Conservation (phyloP, 2,888 invertebrate species). For the Erebia epiphron region DNA sequence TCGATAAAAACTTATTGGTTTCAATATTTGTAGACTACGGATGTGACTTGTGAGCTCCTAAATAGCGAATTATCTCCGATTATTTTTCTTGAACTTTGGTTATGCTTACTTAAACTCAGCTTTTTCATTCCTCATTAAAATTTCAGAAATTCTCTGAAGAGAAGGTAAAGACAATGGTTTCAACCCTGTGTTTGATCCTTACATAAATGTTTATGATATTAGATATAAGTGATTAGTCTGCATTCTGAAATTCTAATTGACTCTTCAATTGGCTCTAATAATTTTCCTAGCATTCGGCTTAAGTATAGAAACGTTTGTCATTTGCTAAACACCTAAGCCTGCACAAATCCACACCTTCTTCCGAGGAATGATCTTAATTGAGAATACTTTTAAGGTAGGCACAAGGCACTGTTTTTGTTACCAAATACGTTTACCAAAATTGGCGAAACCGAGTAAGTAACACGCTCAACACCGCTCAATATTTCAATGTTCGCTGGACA, state of each 20-base stretch:
- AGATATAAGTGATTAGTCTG: too few relatives aligned
- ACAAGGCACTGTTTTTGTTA: constrained; percentile 11
- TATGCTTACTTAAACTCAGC: not conserved
- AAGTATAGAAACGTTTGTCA: not conserved
- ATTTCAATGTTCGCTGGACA: constrained; percentile 43
- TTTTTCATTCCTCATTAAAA: not conserved
- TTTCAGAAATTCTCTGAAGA: not conserved
- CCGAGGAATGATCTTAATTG: not conserved
- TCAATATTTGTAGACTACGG: constrained; percentile 13
- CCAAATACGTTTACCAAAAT: constrained; percentile 29
- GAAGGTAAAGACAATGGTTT: not conserved
- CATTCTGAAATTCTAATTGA: too few relatives aligned
- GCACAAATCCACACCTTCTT: not conserved
- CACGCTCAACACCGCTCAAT: constrained; percentile 31
- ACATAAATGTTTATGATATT: not conserved
- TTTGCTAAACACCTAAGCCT: not conserved
- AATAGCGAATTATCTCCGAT: not conserved
- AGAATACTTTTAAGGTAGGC: not conserved
- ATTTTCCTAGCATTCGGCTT: not conserved
- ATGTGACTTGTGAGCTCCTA: constrained; percentile 6
- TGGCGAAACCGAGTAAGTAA: constrained; percentile 29
- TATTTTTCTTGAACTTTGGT: not conserved
- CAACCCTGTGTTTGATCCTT: not conserved
- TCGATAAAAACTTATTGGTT: constrained; percentile 9
- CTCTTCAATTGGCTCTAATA: not conserved